Conservation (phyloP, 2,888 invertebrate genomes). For the Syritta pipiens region DNA sequence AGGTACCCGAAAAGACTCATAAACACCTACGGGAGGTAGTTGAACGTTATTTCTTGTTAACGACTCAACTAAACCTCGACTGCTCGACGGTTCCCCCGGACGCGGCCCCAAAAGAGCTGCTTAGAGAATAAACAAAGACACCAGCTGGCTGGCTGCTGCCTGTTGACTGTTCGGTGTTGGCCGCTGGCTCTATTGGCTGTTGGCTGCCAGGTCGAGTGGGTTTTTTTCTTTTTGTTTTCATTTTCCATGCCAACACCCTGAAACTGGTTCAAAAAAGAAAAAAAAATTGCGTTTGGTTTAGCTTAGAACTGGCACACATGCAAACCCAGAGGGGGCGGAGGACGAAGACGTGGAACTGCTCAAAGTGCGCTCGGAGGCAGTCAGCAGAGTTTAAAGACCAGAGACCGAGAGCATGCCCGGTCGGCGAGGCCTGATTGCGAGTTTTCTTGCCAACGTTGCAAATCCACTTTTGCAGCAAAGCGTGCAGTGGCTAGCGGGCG, state of each 20-base stretch:
- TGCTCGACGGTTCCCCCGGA: constrained; percentile 10
- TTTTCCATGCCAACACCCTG: constrained; percentile 62
- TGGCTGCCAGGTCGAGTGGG: background rate
- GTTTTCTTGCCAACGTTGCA: constrained; percentile 39
- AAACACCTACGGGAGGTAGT: constrained; percentile 61
- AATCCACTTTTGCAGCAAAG: constrained; percentile 11
- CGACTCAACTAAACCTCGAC: constrained; percentile 57
- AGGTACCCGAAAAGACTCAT: constrained; percentile 31
- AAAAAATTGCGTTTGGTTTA: constrained; percentile 52
- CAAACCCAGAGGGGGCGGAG: background rate
- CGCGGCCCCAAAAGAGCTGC: background rate
- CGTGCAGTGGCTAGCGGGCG: background rate
- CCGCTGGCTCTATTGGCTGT: background rate
- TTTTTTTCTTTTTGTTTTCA: constrained; percentile 27
- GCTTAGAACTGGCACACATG: constrained; percentile 60
- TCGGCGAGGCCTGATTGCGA: constrained; percentile 11
- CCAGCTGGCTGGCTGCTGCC: constrained; percentile 31
- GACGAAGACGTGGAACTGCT: background rate
- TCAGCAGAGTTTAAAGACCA: constrained; percentile 26
- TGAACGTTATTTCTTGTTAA: constrained; percentile 62
- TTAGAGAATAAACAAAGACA: constrained; percentile 61
- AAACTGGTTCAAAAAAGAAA: constrained; percentile 67
- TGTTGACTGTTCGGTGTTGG: background rate
- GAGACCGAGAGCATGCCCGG: too few relatives aligned
- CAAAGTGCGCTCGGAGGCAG: constrained; percentile 12